These are phyloP conservation scores for Epistrophe grossulariae DNA, from an alignment of 2,888 invertebrate species.

Conservation along the genomic window DNA sequence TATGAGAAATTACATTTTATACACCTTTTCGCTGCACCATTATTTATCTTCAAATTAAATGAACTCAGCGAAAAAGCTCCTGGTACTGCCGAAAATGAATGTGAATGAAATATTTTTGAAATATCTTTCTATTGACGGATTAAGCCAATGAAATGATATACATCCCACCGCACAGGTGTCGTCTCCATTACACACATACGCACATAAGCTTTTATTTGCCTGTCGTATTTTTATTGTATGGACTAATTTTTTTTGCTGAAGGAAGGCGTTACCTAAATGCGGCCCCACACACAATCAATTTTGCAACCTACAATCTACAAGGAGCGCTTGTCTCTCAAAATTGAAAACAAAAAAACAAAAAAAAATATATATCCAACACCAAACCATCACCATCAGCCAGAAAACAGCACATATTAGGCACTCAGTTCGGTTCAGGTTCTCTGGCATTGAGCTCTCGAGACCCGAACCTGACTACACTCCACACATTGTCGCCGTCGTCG, in stretches of 20 bases:
- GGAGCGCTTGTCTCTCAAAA: conserved; percentile 76
- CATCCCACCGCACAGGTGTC: conserved; percentile 74
- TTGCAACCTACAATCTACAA: conserved; percentile 74
- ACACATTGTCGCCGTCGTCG: conserved; percentile 41
- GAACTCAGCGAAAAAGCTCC: conserved; percentile 55
- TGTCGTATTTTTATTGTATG: conserved; percentile 53
- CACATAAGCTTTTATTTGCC: conserved; percentile 62
- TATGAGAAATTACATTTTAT: conserved; percentile 12
- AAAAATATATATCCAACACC: conserved; percentile 52
- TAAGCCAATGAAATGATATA: conserved; percentile 76
- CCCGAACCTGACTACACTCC: conserved; percentile 39
- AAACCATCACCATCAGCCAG: conserved; percentile 66
- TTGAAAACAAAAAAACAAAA: conserved; percentile 26
- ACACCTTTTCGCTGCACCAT: background rate
- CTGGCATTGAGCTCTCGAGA: conserved; percentile 45
- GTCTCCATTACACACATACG: conserved; percentile 48
- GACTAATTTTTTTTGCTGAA: conserved; percentile 51
- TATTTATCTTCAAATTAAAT: background rate
- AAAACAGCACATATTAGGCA: conserved; percentile 37
- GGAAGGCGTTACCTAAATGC: conserved; percentile 77
- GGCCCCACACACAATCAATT: conserved; percentile 77
- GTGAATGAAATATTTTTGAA: conserved; percentile 53
- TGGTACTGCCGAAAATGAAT: conserved; percentile 19
- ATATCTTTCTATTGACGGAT: conserved; percentile 68
- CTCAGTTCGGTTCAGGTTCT: conserved; percentile 40